A percentile compares a stretch with the other conserved stretches of the same genome.
Evolutionary conservation across 2,113 vertebrate species (phyloP).

Genomic region (Chinchilla lanigera): DNA sequence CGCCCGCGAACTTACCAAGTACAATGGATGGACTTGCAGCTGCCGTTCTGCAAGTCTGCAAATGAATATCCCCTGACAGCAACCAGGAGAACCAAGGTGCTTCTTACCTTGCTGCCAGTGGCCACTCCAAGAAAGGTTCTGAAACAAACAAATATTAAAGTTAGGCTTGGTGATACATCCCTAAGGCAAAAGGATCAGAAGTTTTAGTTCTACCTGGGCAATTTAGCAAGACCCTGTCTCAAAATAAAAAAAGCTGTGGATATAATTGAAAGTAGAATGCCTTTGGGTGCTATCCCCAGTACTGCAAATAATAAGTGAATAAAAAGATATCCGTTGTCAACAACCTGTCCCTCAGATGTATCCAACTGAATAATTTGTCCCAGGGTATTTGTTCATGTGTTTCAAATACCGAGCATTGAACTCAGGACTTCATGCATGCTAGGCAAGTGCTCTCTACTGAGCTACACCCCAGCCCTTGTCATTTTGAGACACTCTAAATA

Average conservation of each 20-base stretch:
- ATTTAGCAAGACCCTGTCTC: not conserved
- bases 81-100: not conserved
- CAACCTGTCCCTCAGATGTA: not conserved
- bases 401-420: not conserved
- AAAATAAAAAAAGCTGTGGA: not conserved
- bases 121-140: not conserved
- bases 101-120: not conserved
- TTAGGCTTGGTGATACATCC: not conserved
- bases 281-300: not conserved
- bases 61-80: not conserved
- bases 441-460: not conserved
- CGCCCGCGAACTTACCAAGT: not conserved
- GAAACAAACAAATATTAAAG: not conserved
- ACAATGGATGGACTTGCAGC: not conserved
- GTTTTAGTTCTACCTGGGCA: not conserved
- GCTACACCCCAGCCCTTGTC: not conserved
- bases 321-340: not conserved
- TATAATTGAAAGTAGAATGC: not conserved
- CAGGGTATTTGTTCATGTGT: not conserved
- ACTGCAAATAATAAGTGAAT: not conserved
- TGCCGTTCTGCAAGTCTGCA: not conserved
- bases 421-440: not conserved
- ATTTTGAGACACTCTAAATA: not conserved
- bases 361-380: not conserved
- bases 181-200: not conserved